Percentiles rank a stretch among this genome's conserved stretches.
These are phyloP conservation scores for Pangasius sanitwongsei DNA, from an alignment of 2,797 vertebrate species.

Conservation along the genomic window DNA sequence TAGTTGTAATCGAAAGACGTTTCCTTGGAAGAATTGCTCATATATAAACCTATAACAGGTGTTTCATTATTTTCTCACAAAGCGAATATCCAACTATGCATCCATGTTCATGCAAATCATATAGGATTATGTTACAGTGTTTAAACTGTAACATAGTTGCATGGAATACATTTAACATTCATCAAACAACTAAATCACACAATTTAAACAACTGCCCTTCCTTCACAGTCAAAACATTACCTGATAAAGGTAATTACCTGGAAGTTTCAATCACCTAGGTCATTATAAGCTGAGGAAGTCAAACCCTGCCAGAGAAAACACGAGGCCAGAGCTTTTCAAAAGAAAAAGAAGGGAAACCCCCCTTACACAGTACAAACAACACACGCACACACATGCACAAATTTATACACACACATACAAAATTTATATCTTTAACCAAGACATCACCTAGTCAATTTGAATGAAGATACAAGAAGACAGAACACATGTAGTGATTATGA, in stretches of 20 bases:
- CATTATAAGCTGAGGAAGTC: constrained; percentile 63
- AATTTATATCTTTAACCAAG: background rate
- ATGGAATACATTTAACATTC: constrained; percentile 11
- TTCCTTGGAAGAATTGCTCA: constrained; percentile 13
- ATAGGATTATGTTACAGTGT: background rate
- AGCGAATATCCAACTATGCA: background rate
- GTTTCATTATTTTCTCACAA: constrained; percentile 20
- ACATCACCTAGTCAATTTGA: background rate
- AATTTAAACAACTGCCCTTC: constrained; percentile 47
- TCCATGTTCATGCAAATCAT: background rate
- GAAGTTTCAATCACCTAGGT: constrained; percentile 70
- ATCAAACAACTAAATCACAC: constrained; percentile 34
- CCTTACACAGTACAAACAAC: background rate
- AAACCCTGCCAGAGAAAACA: constrained; percentile 49
- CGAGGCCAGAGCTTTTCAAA: constrained; percentile 38
- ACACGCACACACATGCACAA: background rate
- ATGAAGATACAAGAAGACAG: background rate
- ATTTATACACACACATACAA: background rate
- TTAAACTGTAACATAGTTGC: background rate
- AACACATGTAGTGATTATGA: background rate
- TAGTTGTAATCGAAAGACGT: constrained; percentile 32
- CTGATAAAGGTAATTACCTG: constrained; percentile 70
- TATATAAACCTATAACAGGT: constrained; percentile 25
- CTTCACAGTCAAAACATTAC: constrained; percentile 65
- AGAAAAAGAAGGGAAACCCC: constrained; percentile 35